phyloP scores from a whole-genome alignment of 2,797 vertebrate genomes.

The Lacerta agilis region DNA sequence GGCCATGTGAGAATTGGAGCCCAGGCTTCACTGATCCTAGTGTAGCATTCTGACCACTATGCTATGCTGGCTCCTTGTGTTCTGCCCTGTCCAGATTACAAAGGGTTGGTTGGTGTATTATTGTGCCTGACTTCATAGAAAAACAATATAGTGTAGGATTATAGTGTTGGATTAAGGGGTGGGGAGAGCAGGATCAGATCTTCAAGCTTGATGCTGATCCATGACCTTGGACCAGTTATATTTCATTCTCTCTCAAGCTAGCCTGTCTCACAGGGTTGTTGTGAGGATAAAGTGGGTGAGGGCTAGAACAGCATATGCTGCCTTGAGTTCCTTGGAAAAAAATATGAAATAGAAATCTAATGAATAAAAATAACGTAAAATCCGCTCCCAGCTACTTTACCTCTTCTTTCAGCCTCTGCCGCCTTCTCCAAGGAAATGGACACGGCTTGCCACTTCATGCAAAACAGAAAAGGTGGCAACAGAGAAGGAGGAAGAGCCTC shows the following conservation, averaged over 20 bases:
- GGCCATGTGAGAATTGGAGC: neutral
- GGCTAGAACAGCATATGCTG: neutral
- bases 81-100: neutral
- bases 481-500: neutral
- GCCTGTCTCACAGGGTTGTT: too few relatives aligned
- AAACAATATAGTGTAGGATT: too few relatives aligned
- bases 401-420: neutral
- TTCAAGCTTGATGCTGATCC: neutral
- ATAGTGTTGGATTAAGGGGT: too few relatives aligned
- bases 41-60: neutral
- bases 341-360: neutral
- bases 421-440: neutral
- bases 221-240: neutral
- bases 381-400: neutral
- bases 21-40: too few relatives aligned
- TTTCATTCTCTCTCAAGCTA: too few relatives aligned
- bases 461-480: neutral
- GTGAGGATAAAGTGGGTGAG: too few relatives aligned
- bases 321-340: neutral
- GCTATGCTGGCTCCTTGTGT: too few relatives aligned
- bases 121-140: neutral
- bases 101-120: neutral
- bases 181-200: neutral
- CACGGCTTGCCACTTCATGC: neutral
- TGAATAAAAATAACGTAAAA: neutral